Conservation (phyloP, 2,888 invertebrate genomes). For the Tipula lateralis region DNA sequence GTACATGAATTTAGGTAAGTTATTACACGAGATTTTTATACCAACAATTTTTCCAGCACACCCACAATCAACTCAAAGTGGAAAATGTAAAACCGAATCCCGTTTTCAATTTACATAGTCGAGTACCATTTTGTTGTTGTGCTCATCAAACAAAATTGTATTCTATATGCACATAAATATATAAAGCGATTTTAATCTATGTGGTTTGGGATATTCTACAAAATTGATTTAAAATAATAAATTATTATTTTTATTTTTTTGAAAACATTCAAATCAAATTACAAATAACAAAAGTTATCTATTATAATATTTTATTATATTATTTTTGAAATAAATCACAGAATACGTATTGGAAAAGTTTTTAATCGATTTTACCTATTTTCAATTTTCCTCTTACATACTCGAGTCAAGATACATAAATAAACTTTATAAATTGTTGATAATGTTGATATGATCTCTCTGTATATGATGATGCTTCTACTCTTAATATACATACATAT, state of each 20-base stretch:
- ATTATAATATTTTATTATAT: background rate
- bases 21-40: background rate
- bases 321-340: background rate
- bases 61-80: background rate
- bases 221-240: background rate
- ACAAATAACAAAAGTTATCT: background rate
- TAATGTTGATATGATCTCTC: background rate
- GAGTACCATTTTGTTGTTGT: background rate
- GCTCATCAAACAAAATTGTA: background rate
- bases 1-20: background rate
- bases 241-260: background rate
- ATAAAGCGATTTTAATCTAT: background rate
- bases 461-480: background rate
- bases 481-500: background rate
- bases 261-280: background rate
- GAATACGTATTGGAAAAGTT: background rate
- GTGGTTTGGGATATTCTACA: background rate
- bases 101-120: background rate
- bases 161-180: background rate
- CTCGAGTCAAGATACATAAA: background rate
- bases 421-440: background rate
- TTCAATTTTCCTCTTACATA: background rate
- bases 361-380: background rate
- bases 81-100: background rate
- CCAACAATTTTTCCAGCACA: background rate